phyloP scores from a whole-genome alignment of 64 coral and sea anemone genomes.

The Montipora sp. region DNA sequence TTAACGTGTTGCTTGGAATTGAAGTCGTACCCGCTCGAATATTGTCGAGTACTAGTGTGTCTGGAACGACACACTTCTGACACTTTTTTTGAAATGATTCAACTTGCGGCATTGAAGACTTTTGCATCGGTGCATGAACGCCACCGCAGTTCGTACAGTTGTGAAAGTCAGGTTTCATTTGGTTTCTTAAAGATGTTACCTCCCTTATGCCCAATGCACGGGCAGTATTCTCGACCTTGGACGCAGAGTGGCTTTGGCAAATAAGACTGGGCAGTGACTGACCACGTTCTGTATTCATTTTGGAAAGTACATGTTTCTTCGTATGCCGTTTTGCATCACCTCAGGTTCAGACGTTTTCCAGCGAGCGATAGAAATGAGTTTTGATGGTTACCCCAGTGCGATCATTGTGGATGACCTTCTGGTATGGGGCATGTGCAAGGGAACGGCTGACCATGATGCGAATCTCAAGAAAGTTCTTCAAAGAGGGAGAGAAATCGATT shows the following conservation, averaged over 20 bases:
- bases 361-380: neutral
- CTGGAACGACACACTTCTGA: too few species aligned
- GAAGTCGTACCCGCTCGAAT: too few species aligned
- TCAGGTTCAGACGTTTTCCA: slow-evolving; percentile 18
- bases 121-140: too few species aligned
- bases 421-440: neutral
- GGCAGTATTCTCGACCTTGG: slow-evolving; percentile 45
- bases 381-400: neutral
- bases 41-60: too few species aligned
- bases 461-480: slow-evolving; percentile 4
- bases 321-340: slow-evolving; percentile 33
- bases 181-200: slow-evolving; percentile 25
- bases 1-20: too few species aligned
- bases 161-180: too few species aligned
- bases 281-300: slow-evolving; percentile 57
- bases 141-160: too few species aligned
- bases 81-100: too few species aligned
- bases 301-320: slow-evolving; percentile 14
- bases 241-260: slow-evolving; percentile 1
- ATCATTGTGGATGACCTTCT: slow-evolving; percentile 35
- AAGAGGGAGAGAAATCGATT: neutral
- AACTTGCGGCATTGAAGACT: too few species aligned
- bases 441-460: slow-evolving; percentile 12
- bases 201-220: neutral
- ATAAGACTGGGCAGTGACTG: neutral